Evolutionary conservation across 2,797 vertebrate genomes (phyloP).

Genomic region (Orestias chungarensis): DNA sequence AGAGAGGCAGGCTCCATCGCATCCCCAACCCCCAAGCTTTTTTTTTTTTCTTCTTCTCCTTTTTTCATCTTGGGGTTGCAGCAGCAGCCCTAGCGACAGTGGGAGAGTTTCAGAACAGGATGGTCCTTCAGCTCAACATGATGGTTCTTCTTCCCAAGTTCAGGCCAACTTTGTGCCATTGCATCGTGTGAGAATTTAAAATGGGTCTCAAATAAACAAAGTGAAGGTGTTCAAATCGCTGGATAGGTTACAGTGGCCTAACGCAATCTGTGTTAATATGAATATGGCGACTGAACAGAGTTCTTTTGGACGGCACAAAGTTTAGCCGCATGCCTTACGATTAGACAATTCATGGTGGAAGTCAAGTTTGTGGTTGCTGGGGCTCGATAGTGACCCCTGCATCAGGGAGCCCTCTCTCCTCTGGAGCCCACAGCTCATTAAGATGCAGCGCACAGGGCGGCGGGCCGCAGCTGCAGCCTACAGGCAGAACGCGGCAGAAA

Average conservation of each 20-base stretch:
- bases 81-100: conserved; percentile 68
- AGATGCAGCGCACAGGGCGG: conserved; percentile 84
- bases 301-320: conserved; percentile 23
- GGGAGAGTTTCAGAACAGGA: conserved; percentile 71
- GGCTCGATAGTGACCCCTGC: conserved; percentile 77
- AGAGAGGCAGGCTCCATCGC: conserved; percentile 77
- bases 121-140: conserved; percentile 80
- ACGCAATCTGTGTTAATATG: conserved; percentile 46
- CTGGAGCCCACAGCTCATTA: conserved; percentile 80
- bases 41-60: conserved; percentile 46
- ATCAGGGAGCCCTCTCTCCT: conserved; percentile 74
- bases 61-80: conserved; percentile 65
- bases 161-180: conserved; percentile 74
- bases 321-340: conserved; percentile 27
- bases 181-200: conserved; percentile 63
- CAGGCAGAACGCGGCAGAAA: conserved; percentile 79
- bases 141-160: conserved; percentile 78
- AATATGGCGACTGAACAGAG: conserved; percentile 37
- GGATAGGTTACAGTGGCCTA: conserved; percentile 59
- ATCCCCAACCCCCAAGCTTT: conserved; percentile 46
- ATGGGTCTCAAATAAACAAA: conserved; percentile 47
- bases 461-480: conserved; percentile 88
- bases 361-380: conserved; percentile 51
- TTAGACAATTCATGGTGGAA: conserved; percentile 18
- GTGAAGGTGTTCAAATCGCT: conserved; percentile 54